phyloP scores from a whole-genome alignment of 2,113 vertebrate genomes.

The Notothenia rossii region DNA sequence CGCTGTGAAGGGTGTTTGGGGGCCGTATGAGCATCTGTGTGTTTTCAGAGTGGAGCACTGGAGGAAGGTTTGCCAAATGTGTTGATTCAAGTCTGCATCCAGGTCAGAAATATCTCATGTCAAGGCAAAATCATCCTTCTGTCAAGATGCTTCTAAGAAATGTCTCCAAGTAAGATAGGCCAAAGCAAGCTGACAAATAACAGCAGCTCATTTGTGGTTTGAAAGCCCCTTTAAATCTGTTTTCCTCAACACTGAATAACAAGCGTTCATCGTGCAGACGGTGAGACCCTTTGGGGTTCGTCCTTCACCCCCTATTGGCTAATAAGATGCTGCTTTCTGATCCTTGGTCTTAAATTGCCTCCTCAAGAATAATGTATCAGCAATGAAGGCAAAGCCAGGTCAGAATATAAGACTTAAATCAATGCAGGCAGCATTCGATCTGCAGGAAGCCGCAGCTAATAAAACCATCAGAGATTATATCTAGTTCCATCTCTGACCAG shows the following conservation, averaged over 20 bases:
- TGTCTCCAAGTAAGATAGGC: neutral
- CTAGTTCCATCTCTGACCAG: neutral
- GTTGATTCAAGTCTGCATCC: constrained; percentile 1
- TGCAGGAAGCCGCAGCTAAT: constrained; percentile 8
- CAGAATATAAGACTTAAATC: neutral
- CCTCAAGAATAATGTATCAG: neutral
- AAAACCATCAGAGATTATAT: neutral
- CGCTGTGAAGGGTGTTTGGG: neutral
- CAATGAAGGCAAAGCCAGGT: neutral
- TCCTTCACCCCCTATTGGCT: neutral
- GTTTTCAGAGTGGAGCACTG: neutral
- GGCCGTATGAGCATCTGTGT: neutral
- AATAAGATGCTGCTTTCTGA: neutral
- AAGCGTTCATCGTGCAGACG: neutral
- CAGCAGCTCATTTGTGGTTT: neutral
- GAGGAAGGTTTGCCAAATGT: neutral
- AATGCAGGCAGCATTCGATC: neutral
- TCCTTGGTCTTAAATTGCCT: neutral
- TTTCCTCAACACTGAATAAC: neutral
- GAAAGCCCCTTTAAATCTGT: neutral
- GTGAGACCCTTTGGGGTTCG: neutral
- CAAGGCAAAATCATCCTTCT: neutral
- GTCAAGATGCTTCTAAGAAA: neutral
- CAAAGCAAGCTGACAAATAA: neutral
- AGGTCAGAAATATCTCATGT: neutral